A percentile compares a stretch with the other conserved stretches of the same genome.
phyloP scores from a whole-genome alignment of 2,888 invertebrate genomes.

The Ryuthela nishihirai region DNA sequence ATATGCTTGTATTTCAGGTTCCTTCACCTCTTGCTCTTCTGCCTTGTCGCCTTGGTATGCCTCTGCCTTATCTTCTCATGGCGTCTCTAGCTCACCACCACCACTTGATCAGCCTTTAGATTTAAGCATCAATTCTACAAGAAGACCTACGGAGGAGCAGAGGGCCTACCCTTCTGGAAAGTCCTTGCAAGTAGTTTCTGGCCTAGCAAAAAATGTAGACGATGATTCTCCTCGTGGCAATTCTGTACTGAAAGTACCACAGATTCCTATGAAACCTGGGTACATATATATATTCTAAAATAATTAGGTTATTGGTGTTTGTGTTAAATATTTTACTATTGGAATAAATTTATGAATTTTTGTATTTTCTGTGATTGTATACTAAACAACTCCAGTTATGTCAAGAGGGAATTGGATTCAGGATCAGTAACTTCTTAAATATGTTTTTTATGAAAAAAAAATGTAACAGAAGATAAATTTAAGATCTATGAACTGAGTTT shows the following conservation, averaged over 20 bases:
- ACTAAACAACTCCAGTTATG: too few species aligned
- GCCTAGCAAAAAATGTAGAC: background rate
- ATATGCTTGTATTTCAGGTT: conserved; percentile 20
- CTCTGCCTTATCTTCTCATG: conserved; percentile 23
- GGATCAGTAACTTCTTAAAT: too few species aligned
- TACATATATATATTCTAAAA: conserved; percentile 17
- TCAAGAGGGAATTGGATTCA: too few species aligned
- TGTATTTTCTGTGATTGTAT: too few species aligned
- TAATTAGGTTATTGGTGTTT: too few species aligned
- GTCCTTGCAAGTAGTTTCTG: conserved; percentile 7
- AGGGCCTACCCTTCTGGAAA: conserved; percentile 2
- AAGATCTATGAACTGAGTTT: too few species aligned
- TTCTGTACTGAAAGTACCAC: conserved; percentile 43
- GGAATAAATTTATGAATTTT: background rate
- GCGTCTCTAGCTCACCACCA: conserved; percentile 26
- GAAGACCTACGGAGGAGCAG: conserved; percentile 9
- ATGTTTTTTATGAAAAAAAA: too few species aligned
- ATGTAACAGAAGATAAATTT: too few species aligned
- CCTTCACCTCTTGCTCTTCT: conserved; percentile 29
- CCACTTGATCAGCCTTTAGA: conserved; percentile 44
- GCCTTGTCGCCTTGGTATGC: conserved; percentile 29
- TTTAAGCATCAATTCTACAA: conserved; percentile 42
- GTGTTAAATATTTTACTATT: background rate
- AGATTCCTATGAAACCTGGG: conserved; percentile 42
- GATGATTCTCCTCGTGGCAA: conserved; percentile 15